Percentiles rank a stretch among this genome's conserved stretches.
Evolutionary conservation across 2,113 vertebrate genomes (phyloP).

Genomic region (Nasalis larvatus): DNA sequence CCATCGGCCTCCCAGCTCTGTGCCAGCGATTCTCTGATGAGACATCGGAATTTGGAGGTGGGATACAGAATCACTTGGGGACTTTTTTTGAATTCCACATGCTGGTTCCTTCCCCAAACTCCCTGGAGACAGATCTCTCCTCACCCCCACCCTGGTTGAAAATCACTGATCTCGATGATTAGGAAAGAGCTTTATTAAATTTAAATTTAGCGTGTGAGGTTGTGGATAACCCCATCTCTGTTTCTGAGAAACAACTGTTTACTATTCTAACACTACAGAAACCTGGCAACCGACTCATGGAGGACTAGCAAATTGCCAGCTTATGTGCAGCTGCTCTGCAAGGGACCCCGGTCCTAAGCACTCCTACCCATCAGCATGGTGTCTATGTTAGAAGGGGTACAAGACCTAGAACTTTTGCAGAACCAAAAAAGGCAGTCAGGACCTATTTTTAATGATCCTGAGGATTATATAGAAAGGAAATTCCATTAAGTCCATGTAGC

Average conservation of each 20-base stretch:
- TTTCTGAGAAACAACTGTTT: constrained; percentile 69
- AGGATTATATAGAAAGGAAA: constrained; percentile 63
- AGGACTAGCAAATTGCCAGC: constrained; percentile 57
- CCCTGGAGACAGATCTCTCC: neutral
- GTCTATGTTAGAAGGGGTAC: neutral
- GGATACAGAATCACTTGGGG: too few species aligned
- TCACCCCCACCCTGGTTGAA: neutral
- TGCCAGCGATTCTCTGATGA: neutral
- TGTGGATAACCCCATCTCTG: constrained; percentile 51
- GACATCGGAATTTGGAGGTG: neutral
- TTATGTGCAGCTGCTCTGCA: constrained; percentile 37
- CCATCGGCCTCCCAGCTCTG: neutral
- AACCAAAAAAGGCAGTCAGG: neutral
- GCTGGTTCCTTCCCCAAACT: neutral
- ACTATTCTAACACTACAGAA: constrained; percentile 55
- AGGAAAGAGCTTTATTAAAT: constrained; percentile 60
- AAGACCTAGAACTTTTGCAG: neutral
- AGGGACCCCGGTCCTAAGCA: neutral
- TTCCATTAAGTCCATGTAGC: constrained; percentile 24
- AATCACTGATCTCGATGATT: constrained; percentile 32
- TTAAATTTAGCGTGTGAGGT: constrained; percentile 64
- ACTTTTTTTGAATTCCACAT: neutral
- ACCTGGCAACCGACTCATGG: constrained; percentile 30
- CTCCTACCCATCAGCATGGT: neutral
- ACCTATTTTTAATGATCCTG: constrained; percentile 36